Evolutionary conservation across 2,113 vertebrate species (phyloP).

Genomic region (Ursus arctos): DNA sequence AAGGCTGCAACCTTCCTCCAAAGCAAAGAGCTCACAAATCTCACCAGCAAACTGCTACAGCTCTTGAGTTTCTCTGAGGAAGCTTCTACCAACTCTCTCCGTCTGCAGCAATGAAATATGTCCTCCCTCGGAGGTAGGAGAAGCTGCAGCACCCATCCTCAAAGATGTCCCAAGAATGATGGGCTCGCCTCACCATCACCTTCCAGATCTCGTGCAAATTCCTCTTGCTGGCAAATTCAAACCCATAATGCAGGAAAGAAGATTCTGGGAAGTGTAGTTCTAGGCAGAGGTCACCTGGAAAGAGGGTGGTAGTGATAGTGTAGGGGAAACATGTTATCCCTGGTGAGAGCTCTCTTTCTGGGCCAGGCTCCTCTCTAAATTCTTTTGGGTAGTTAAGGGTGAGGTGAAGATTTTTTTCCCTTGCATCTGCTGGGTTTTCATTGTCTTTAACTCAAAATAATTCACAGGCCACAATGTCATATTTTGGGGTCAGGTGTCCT

Average conservation of each 20-base stretch:
- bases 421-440: not conserved
- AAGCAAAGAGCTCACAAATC: not conserved
- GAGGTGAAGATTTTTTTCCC: not conserved
- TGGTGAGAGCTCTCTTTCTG: not conserved
- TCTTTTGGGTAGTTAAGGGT: not conserved
- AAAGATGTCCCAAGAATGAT: not conserved
- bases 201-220: not conserved
- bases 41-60: not conserved
- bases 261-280: not conserved
- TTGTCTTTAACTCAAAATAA: not conserved
- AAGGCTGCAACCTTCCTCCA: not conserved
- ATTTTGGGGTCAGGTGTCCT: not conserved
- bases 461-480: not conserved
- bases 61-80: not conserved
- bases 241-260: not conserved
- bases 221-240: not conserved
- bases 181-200: not conserved
- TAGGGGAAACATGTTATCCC: not conserved
- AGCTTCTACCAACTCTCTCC: not conserved
- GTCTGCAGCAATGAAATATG: not conserved
- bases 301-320: not conserved
- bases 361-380: not conserved
- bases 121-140: not conserved
- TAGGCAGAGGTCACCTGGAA: not conserved
- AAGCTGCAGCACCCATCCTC: not conserved